Conservation (phyloP, 2,888 invertebrate species). For the Orthosia cruda region DNA sequence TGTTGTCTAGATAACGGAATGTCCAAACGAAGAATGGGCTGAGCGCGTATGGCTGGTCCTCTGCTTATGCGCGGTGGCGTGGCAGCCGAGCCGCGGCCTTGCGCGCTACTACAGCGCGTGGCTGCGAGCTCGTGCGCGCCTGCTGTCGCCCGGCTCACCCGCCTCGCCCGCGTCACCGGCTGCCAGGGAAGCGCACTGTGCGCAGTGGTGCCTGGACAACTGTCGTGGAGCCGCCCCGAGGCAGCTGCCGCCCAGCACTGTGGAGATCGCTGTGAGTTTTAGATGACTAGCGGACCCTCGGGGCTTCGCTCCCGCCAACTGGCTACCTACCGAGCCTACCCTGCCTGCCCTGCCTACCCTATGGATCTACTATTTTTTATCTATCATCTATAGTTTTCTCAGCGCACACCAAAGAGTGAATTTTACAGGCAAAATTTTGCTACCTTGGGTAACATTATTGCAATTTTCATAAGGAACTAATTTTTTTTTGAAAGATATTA, state of each 20-base stretch:
- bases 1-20: slow-evolving; percentile 94
- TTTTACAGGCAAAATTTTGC: too few relatives aligned
- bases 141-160: slow-evolving; percentile 61
- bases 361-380: too few relatives aligned
- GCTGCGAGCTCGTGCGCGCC: slow-evolving; percentile 83
- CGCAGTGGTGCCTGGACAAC: slow-evolving; percentile 98
- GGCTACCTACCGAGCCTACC: too few relatives aligned
- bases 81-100: slow-evolving; percentile 96
- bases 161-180: slow-evolving; percentile 69
- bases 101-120: slow-evolving; percentile 94
- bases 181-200: slow-evolving; percentile 94
- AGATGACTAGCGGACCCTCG: too few relatives aligned
- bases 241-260: slow-evolving; percentile 97
- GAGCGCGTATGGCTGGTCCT: slow-evolving; percentile 97
- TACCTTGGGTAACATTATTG: too few relatives aligned
- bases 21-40: slow-evolving; percentile 96
- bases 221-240: slow-evolving; percentile 97
- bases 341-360: too few relatives aligned
- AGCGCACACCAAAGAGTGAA: too few relatives aligned
- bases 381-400: too few relatives aligned
- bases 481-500: too few relatives aligned
- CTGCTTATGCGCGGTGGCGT: slow-evolving; percentile 97
- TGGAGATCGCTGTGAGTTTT: slow-evolving; percentile 96
- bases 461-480: too few relatives aligned
- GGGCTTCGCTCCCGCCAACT: too few relatives aligned